Base-by-base conservation (phyloP, 2,113 vertebrate genomes). In the Strigops habroptila region DNA sequence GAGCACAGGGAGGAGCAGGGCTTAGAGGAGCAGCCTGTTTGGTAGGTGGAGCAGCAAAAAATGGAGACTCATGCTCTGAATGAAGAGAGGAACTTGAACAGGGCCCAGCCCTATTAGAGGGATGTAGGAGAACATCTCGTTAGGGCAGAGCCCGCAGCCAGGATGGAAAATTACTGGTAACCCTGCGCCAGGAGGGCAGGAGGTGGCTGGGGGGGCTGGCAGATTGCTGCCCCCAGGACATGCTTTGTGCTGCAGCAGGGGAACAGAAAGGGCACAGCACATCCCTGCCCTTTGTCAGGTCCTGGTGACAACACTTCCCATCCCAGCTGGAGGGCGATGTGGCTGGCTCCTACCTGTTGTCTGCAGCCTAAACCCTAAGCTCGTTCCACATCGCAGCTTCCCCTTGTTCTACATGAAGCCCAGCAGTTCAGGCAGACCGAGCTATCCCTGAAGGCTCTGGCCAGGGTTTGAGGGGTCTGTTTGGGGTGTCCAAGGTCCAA, bases 101-200 rank as follows among this genome's bases (percentile, higher is more conserved):
- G 37, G 43, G 33, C 68, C 75, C 71, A 90, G 73, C 25, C 52
- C 39, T 68, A 30, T 86, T 87, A 68, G 64, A 79, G 52, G 28
- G 35, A 51, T 7, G 7, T 1, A 46, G 78, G 9, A 82, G 82
- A 77, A 48, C 64, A 75, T 84, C 81, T 94, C 3, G 3, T 89
- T 81, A 82, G 74, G 62, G 51, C 73, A 95, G 90, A 84, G 53
- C 68, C 67, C 2, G 6, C 70, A 91, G 93, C 88, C 96, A 94
- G 83, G 41, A 70, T 91, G 97, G 96, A 97, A 97, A 97, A 96
- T 86, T 95, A 95, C 94, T 93, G 88, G 48, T 39, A 75, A 90
- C 64, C 67, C 57, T 0, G 19, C 3, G 7, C 39, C 69, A 57
- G 3, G 17, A 93, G 88, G 81, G 63, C 62, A 86, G 86, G 79